Evolutionary conservation across 2,113 vertebrate genomes (phyloP), one percentile per base, ranked within the genome.

Genomic region (Saguinus imperator): DNA sequence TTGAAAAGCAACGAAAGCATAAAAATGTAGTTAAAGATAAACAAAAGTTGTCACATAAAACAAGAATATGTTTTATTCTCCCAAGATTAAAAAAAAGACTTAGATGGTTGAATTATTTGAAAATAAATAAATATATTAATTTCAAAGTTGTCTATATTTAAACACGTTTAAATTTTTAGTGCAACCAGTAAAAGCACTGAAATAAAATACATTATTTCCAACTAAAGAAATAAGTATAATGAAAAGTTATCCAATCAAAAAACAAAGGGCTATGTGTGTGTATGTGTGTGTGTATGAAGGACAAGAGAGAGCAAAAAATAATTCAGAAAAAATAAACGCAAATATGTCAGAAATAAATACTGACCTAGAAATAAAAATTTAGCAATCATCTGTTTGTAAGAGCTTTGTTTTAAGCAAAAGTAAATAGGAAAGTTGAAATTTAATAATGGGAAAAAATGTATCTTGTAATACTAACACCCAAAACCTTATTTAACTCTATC

Each of bases 251-350:
- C 43, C 45, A 83, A 55, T 83, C 4, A 52, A 64, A 50, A 50
- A 83, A 52, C 25, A 94, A 37, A 64, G 23, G 66, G 7, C 35
- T 35, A 0, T 29, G 23, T 58, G 45, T 45, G 10, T 61, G 25
- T 61, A 2, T n/a, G 6, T 70, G 1, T 70, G 1, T 70, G 4
- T 70, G 4, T 70, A 9, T 70, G 35, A 18, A n/a, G 18, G 3
- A 90, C 4, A 90, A 90, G 37, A 73, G 12, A 94, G 85, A 89
- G 20, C 21, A 94, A 73, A 27, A 75, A 92, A 89, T 77, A 66
- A 48, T 55, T 92, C 48, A 89, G 8, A 29, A 58, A 80, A 92
- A 52, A 8, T 25, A 83, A 81, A 92, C 21, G 1, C 35, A 77
- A 68, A 27, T n/a, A 29, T 21, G 37, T 43, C 29, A 55, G 29